Evolutionary conservation across 2,113 vertebrate genomes (phyloP).

Genomic region (Engystomops pustulosus): DNA sequence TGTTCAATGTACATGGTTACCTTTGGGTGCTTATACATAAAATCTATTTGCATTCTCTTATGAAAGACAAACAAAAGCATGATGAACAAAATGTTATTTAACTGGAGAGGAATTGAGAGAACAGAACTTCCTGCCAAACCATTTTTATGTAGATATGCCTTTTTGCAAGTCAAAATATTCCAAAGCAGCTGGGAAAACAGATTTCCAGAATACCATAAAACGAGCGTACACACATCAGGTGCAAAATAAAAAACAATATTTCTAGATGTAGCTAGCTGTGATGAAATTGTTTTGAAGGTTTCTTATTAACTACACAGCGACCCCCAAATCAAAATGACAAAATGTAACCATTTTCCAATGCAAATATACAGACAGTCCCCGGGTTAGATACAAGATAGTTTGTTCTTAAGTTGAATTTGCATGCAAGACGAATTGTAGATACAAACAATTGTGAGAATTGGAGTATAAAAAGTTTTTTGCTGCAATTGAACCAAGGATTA

Average conservation of each 20-base stretch:
- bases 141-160: conserved; percentile 52
- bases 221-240: conserved; percentile 50
- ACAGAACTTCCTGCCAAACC: conserved; percentile 32
- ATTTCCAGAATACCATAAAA: conserved; percentile 41
- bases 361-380: too few species aligned
- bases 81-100: conserved; percentile 48
- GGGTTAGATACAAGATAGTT: too few species aligned
- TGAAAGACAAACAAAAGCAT: conserved; percentile 21
- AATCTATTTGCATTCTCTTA: conserved; percentile 16
- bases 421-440: too few species aligned
- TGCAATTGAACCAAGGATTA: too few species aligned
- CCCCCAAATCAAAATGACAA: not conserved
- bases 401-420: too few species aligned
- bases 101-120: conserved; percentile 1
- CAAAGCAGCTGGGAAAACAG: conserved; percentile 49
- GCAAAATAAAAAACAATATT: conserved; percentile 36
- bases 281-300: conserved; percentile 43
- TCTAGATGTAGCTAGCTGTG: conserved; percentile 26
- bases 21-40: not conserved
- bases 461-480: too few species aligned
- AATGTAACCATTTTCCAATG: conserved; percentile 22
- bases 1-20: not conserved
- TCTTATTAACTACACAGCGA: conserved; percentile 19
- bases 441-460: too few species aligned
- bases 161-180: conserved; percentile 50